phyloP scores from a whole-genome alignment of 2,113 vertebrate species.

The Pogona vitticeps region DNA sequence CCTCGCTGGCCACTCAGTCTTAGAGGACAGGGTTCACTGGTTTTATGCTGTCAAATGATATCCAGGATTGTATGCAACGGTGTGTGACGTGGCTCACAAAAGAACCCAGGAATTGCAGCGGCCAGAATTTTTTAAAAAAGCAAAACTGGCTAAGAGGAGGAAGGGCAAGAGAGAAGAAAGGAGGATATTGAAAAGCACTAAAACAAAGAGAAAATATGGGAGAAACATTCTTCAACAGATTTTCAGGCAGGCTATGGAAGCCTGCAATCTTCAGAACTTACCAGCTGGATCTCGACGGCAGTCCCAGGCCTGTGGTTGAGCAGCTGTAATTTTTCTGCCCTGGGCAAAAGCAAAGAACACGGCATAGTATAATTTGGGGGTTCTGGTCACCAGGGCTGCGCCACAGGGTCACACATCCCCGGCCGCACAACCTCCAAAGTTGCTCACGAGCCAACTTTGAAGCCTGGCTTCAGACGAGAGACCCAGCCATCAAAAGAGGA shows the following conservation, averaged over 20 bases:
- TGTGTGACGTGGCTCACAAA: neutral
- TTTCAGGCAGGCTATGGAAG: slow-evolving; percentile 16
- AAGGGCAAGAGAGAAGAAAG: slow-evolving; percentile 6
- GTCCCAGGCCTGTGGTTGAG: slow-evolving; percentile 94
- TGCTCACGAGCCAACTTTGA: neutral
- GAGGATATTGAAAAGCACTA: neutral
- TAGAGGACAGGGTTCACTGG: neutral
- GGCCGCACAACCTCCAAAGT: slow-evolving; percentile 1
- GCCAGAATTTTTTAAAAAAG: neutral
- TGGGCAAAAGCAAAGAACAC: slow-evolving; percentile 63
- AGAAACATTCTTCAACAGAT: neutral
- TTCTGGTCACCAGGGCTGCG: neutral
- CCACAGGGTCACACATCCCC: slow-evolving; percentile 39
- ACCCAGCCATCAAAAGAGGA: neutral
- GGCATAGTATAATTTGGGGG: slow-evolving; percentile 31
- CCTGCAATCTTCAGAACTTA: slow-evolving; percentile 70
- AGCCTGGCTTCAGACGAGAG: neutral
- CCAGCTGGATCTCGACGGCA: slow-evolving; percentile 96
- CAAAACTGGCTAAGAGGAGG: neutral
- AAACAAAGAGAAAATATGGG: neutral
- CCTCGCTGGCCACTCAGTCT: neutral
- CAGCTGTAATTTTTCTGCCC: slow-evolving; percentile 95
- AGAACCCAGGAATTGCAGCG: too few relatives aligned
- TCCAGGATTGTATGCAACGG: neutral
- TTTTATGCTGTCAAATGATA: too few relatives aligned